phyloP scores from a whole-genome alignment of 2,888 invertebrate genomes.

The Elaeidobius kamerunicus region DNA sequence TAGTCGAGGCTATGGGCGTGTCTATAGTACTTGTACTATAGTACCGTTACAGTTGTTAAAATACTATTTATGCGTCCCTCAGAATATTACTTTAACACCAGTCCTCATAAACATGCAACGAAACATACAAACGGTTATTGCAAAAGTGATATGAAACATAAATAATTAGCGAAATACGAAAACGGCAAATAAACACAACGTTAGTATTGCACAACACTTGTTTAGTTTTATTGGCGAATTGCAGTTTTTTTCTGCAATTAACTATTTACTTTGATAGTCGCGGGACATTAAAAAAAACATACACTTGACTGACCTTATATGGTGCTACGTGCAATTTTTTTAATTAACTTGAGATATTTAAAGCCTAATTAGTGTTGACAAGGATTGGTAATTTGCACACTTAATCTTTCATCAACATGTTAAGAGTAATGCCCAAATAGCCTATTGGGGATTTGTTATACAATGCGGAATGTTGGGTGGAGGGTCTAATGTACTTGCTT shows the following conservation, averaged over 20 bases:
- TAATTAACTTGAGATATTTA: constrained; percentile 1
- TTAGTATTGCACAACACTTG: constrained; percentile 8
- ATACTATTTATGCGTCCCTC: no score
- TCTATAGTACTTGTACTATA: no score
- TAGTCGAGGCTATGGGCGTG: no score
- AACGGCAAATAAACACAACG: constrained; percentile 8
- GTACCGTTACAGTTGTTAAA: no score
- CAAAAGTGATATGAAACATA: constrained; percentile 17
- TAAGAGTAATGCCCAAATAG: neutral
- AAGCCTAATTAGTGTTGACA: neutral
- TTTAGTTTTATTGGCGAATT: constrained; percentile 13
- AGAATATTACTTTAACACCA: neutral
- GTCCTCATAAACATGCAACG: constrained; percentile 12
- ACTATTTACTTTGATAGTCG: constrained; percentile 13
- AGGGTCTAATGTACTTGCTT: no score
- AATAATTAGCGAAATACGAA: constrained; percentile 13
- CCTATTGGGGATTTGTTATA: neutral
- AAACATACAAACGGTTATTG: constrained; percentile 13
- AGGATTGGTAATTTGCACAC: neutral
- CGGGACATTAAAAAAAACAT: constrained; percentile 8
- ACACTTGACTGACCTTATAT: constrained; percentile 3
- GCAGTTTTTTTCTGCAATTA: constrained; percentile 12
- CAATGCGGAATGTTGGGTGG: neutral
- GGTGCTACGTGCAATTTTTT: constrained; percentile 2
- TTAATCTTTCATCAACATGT: neutral